Percentiles rank a stretch among this genome's conserved stretches.
phyloP scores from a whole-genome alignment of 2,888 invertebrate genomes.

The Eustalomyia histrio region DNA sequence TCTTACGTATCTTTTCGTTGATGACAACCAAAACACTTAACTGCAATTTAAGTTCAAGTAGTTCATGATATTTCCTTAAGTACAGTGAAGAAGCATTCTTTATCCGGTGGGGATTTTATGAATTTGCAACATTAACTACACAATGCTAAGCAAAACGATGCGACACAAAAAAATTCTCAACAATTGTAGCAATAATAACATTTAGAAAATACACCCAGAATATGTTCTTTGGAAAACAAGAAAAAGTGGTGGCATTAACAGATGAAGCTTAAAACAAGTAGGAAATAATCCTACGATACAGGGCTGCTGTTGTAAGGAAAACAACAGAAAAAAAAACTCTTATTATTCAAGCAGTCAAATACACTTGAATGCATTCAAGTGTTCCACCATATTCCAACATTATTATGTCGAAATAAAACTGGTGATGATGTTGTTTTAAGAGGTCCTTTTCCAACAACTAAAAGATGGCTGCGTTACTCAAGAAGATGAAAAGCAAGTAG shows the following conservation, averaged over 20 bases:
- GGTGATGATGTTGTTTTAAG: constrained; percentile 62
- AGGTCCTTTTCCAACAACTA: constrained; percentile 52
- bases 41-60: constrained; percentile 63
- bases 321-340: constrained; percentile 17
- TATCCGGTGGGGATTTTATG: constrained; percentile 19
- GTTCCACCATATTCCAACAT: constrained; percentile 59
- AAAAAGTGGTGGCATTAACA: constrained; percentile 51
- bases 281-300: constrained; percentile 61
- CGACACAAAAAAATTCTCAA: constrained; percentile 21
- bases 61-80: constrained; percentile 25
- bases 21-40: constrained; percentile 55
- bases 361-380: constrained; percentile 73
- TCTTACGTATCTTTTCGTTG: constrained; percentile 47
- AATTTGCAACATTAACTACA: constrained; percentile 42
- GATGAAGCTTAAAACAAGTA: constrained; percentile 60
- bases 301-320: constrained; percentile 22
- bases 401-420: constrained; percentile 55
- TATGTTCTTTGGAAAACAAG: constrained; percentile 12
- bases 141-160: constrained; percentile 10
- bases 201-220: constrained; percentile 27
- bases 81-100: background rate
- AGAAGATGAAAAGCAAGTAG: constrained; percentile 12
- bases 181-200: constrained; percentile 38
- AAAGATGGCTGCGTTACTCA: constrained; percentile 49
- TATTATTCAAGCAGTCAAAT: constrained; percentile 59